Base-by-base conservation (phyloP, 2,113 vertebrate species). In the Trematomus loennbergii region DNA sequence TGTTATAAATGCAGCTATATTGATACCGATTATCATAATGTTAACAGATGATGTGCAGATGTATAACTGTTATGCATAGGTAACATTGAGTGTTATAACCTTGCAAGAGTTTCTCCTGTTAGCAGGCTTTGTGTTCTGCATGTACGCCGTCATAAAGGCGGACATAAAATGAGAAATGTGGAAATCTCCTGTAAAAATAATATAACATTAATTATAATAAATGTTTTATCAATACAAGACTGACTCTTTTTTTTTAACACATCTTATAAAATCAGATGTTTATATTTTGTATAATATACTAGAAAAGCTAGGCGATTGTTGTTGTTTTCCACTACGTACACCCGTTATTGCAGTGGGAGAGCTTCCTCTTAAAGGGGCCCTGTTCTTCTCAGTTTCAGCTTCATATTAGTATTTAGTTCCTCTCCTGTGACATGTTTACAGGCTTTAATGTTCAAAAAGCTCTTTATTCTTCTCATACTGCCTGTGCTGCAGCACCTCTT, bases 1-100 rank as follows among this genome's bases (percentile, higher is more conserved):
- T 91, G 84, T 93, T 92, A 87, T 93, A 91, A 93, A 92, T 91
- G 80, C 83, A 92, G 85, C 83, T 92, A 87, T 91, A 90, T 88
- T 80, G 81, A 92, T 78, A 76, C 64, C 82, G 67, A 86, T 87
- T 74, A 66, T 88, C 48, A 54, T 77, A 2, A 78, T 86, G 78
- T 90, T 90, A 86, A 88, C 76, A 79, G 90, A 90, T 84, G n/a
- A 92, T 66, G 72, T 87, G 87, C 87, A 92, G 72, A 83, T 78
- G 52, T 84, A 67, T 85, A 85, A 90, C 84, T 86, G 69, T 89
- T 87, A 70, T 70, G 60, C 76, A 54, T 78, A 83, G 75, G 88
- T 92, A 90, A 90, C 87, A 84, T 79, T 90, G 88, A 90, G 84
- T 90, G 91, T 87, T 92, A 87, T 85, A 87, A 92, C 76, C 64